Evolutionary conservation across 2,797 vertebrate genomes (phyloP), one percentile per base, ranked within the genome.

Genomic region (Pagetopsis macropterus): DNA sequence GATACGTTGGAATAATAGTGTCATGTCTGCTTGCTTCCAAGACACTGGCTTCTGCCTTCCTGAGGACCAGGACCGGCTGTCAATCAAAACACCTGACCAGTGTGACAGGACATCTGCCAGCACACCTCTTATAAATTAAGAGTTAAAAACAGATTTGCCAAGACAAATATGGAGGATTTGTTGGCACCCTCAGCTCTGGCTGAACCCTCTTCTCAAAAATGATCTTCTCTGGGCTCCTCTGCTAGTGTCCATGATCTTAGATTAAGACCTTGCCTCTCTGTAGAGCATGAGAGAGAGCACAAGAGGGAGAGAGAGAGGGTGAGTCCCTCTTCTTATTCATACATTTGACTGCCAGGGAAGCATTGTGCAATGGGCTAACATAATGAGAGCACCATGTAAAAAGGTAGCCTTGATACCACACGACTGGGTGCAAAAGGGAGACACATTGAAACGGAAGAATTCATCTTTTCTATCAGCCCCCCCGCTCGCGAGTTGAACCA

Each of bases 371-470:
- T 84, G 85, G 82, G 82, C 84, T 86, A 89, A 92, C 92, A 92
- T 93, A 90, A 91, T 86, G 90, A 87, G 82, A 92, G 91, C 86
- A 82, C 75, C 67, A 54, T 86, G 83, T 92, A 91, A 93, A 91
- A 94, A 91, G 81, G 83, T 92, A 93, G 91, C 93, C 93, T 94
- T 95, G 92, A 94, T 93, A 90, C 87, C 55, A 69, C 66, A 33
- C 60, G 52, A 76, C 84, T 84, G 83, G 86, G 86, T 91, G 83
- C 90, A 91, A 94, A 89, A 89, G 79, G 83, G 84, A 92, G 82
- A 71, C 81, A 89, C 85, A 86, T 64, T 92, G 89, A 94, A 94
- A 92, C 31, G 78, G 84, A 92, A 93, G 83, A 93, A 94, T 93
- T 89, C 89, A 92, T 90, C 75, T 82, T 87, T 84, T 90, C 87